Conservation (phyloP, 2,888 invertebrate species). For the Julus scanicus region DNA sequence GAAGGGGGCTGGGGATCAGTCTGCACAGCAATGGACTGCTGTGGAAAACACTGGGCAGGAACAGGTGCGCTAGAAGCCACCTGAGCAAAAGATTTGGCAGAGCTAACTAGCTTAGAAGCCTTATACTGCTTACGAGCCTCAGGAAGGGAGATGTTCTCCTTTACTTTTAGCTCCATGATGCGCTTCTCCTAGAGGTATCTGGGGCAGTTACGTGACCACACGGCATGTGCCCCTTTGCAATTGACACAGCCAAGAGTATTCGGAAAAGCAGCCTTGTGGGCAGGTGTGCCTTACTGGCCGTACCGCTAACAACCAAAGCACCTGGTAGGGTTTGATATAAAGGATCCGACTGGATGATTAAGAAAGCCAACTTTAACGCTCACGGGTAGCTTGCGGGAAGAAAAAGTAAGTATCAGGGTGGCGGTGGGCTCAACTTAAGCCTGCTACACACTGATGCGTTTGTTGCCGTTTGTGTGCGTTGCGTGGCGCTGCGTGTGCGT, state of each 20-base stretch:
- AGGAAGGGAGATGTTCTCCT: background rate
- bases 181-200: background rate
- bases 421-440: no score
- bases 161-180: background rate
- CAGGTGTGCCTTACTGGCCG: no score
- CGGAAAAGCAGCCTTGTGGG: no score
- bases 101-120: background rate
- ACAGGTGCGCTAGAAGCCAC: no score
- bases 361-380: background rate
- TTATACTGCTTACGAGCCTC: background rate
- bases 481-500: no score
- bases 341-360: background rate
- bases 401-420: background rate
- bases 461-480: no score
- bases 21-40: background rate
- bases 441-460: no score
- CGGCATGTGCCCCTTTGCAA: background rate
- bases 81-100: no score
- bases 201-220: background rate
- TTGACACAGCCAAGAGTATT: background rate
- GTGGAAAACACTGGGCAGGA: background rate
- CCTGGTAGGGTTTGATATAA: no score
- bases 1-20: background rate
- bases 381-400: background rate
- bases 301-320: no score